phyloP scores from a whole-genome alignment of 2,888 invertebrate genomes.

The Ommatoiulus sabulosus region DNA sequence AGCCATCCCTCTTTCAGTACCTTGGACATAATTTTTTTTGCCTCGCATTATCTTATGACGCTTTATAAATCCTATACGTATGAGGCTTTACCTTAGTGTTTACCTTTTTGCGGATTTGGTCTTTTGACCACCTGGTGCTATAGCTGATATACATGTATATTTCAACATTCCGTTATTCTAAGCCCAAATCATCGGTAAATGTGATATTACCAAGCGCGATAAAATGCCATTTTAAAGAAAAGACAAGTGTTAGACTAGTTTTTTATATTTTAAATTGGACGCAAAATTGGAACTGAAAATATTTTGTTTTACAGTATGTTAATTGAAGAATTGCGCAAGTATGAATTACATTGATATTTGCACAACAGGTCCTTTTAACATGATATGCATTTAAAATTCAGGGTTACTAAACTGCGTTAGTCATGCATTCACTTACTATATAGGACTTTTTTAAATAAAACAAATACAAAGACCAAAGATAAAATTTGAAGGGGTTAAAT shows the following conservation, averaged over 20 bases:
- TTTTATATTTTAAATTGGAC: too few species aligned
- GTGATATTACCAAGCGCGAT: background rate
- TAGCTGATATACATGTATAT: background rate
- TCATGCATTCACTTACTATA: background rate
- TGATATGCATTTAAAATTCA: too few species aligned
- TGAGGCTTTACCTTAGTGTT: background rate
- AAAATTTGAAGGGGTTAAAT: background rate
- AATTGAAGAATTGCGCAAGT: too few species aligned
- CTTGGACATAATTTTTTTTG: background rate
- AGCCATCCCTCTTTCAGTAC: background rate
- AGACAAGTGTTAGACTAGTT: background rate
- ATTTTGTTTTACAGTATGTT: too few species aligned
- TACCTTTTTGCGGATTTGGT: slow-evolving; percentile 27
- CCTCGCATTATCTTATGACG: background rate
- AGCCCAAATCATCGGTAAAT: background rate
- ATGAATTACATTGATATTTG: too few species aligned
- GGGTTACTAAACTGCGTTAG: too few species aligned
- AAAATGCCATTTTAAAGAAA: background rate
- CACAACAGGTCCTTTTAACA: too few species aligned
- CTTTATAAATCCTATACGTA: background rate
- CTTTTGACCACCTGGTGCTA: slow-evolving; percentile 23
- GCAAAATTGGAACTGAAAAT: too few species aligned
- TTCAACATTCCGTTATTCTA: slow-evolving; percentile 10
- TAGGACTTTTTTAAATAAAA: background rate
- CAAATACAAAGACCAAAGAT: background rate